These are phyloP conservation scores for Coreoperca whiteheadi DNA, from an alignment of 2,113 vertebrate species.

Conservation along the genomic window DNA sequence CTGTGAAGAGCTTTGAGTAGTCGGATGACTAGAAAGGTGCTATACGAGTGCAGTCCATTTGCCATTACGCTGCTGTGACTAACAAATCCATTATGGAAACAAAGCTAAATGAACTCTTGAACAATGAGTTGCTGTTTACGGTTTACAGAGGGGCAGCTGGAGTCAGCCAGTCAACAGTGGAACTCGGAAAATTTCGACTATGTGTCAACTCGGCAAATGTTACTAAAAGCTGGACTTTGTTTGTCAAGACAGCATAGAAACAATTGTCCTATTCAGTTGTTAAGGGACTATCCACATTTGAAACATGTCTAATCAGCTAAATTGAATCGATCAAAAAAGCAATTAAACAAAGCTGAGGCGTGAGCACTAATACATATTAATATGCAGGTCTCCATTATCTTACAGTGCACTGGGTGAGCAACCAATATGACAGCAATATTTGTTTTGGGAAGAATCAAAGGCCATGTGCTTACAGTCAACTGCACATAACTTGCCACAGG, in stretches of 20 bases:
- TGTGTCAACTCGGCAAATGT: conserved; percentile 55
- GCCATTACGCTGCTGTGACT: not conserved
- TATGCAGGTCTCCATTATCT: not conserved
- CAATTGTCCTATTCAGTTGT: not conserved
- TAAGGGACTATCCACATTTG: not conserved
- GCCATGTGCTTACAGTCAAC: not conserved
- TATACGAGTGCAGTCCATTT: too few relatives aligned
- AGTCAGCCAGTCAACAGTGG: conserved; percentile 9
- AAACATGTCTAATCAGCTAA: not conserved
- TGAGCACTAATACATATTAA: not conserved
- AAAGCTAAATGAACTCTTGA: not conserved
- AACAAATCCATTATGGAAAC: conserved; percentile 8
- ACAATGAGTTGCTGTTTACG: conserved; percentile 10
- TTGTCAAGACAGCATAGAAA: not conserved
- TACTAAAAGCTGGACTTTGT: conserved; percentile 30
- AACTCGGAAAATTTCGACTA: conserved; percentile 49
- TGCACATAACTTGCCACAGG: not conserved
- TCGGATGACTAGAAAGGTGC: too few relatives aligned
- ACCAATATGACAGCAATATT: not conserved
- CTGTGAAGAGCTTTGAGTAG: too few relatives aligned
- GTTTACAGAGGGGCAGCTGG: conserved; percentile 16
- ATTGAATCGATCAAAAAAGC: not conserved
- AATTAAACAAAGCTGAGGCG: not conserved
- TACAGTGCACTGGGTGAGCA: not conserved
- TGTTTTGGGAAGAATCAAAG: not conserved